Evolutionary conservation across 2,888 invertebrate genomes (phyloP).

Genomic region (Rotaria socialis): DNA sequence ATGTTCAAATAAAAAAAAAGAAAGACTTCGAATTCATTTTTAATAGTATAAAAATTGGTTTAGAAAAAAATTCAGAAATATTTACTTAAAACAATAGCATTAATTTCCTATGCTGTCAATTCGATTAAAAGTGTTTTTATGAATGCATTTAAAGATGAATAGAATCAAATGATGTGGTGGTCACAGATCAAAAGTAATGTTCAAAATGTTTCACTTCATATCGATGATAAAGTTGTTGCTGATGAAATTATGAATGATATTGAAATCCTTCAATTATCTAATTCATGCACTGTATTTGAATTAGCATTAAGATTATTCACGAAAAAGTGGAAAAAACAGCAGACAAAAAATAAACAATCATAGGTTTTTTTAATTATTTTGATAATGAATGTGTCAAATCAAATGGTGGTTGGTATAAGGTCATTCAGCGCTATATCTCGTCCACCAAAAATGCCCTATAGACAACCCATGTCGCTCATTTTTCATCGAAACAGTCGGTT

Average conservation of each 20-base stretch:
- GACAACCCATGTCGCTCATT: no score
- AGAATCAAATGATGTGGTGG: slow-evolving; percentile 41
- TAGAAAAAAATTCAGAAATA: slow-evolving; percentile 36
- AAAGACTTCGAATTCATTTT: slow-evolving; percentile 42
- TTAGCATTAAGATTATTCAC: slow-evolving; percentile 36
- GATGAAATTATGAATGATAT: slow-evolving; percentile 32
- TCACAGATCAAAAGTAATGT: slow-evolving; percentile 35
- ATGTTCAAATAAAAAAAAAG: slow-evolving; percentile 22
- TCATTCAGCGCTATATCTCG: no score
- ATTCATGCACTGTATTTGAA: slow-evolving; percentile 34
- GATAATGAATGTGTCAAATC: no score
- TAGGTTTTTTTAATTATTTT: slow-evolving; percentile 31
- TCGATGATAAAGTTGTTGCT: not conserved
- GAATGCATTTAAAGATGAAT: slow-evolving; percentile 13
- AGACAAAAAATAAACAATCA: not conserved
- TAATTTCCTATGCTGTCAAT: slow-evolving; percentile 37
- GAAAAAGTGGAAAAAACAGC: slow-evolving; percentile 36
- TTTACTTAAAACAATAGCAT: not conserved
- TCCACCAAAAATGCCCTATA: no score
- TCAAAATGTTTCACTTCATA: slow-evolving; percentile 16
- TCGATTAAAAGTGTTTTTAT: slow-evolving; percentile 36
- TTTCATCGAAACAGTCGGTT: no score
- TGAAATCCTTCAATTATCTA: slow-evolving; percentile 6
- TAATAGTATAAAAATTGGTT: slow-evolving; percentile 27
- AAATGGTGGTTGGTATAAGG: no score